Evolutionary conservation across 2,888 invertebrate species (phyloP).

Genomic region (Aricia artaxerxes): DNA sequence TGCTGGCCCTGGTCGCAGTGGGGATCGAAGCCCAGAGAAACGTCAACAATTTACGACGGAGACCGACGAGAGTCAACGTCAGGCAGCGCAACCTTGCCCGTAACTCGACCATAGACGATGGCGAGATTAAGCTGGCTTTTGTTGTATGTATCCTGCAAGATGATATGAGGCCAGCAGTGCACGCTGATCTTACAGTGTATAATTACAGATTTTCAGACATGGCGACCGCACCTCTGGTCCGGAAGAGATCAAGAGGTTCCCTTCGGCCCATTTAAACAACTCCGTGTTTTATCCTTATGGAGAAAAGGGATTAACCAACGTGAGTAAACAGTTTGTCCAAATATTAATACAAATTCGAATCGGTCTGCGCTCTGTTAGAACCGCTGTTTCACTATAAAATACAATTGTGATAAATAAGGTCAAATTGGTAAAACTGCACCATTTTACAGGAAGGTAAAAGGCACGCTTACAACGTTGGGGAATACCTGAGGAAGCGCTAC

Average conservation of each 20-base stretch:
- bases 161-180: background rate
- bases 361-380: background rate
- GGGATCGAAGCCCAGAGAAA: slow-evolving; percentile 1
- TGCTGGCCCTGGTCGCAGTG: background rate
- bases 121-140: slow-evolving; percentile 39
- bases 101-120: background rate
- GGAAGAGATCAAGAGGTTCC: slow-evolving; percentile 72
- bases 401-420: background rate
- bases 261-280: slow-evolving; percentile 65
- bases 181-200: background rate
- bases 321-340: slow-evolving; percentile 53
- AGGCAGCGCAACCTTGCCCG: background rate
- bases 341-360: background rate
- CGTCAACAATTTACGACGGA: background rate
- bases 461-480: slow-evolving; percentile 71
- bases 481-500: slow-evolving; percentile 69
- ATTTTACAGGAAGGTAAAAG: slow-evolving; percentile 74
- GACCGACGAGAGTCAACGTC: slow-evolving; percentile 16
- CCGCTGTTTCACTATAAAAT: background rate
- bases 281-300: slow-evolving; percentile 81
- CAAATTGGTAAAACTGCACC: too few species aligned
- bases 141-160: slow-evolving; percentile 36
- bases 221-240: slow-evolving; percentile 85
- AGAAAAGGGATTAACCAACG: slow-evolving; percentile 83
- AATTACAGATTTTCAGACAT: slow-evolving; percentile 82